Evolutionary conservation across 2,113 vertebrate species (phyloP).

Genomic region (Vombatus ursinus): DNA sequence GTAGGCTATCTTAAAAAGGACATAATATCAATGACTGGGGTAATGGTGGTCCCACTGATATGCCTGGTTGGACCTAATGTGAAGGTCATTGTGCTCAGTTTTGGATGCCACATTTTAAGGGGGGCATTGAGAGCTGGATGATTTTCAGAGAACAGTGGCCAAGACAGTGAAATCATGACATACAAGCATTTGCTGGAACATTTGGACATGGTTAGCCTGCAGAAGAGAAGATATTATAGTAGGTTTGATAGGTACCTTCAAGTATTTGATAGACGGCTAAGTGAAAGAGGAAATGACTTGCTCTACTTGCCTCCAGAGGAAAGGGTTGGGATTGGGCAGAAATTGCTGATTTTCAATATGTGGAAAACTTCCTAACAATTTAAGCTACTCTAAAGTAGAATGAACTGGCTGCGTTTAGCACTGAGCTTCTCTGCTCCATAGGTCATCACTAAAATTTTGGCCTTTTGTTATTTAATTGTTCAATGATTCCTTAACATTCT

Average conservation of each 20-base stretch:
- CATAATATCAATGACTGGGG: not conserved
- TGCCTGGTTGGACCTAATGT: not conserved
- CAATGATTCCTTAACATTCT: not conserved
- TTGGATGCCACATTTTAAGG: slow-evolving; percentile 16
- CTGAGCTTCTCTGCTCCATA: not conserved
- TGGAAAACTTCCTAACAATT: not conserved
- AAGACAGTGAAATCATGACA: slow-evolving; percentile 8
- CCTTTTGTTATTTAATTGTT: not conserved
- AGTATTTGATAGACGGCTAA: not conserved
- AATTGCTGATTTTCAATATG: not conserved
- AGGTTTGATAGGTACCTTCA: not conserved
- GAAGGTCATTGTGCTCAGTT: not conserved
- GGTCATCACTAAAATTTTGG: not conserved
- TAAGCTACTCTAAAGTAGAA: not conserved
- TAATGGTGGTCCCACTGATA: not conserved
- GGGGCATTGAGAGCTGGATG: not conserved
- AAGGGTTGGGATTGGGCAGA: not conserved
- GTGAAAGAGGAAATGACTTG: not conserved
- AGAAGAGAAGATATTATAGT: not conserved
- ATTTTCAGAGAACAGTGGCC: not conserved
- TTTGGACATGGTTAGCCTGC: not conserved
- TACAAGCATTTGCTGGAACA: not conserved
- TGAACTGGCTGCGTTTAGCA: not conserved
- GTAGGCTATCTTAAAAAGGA: not conserved
- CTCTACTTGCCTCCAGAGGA: not conserved